Evolutionary conservation across 2,797 vertebrate species (phyloP).

Genomic region (Chiroxiphia lanceolata): DNA sequence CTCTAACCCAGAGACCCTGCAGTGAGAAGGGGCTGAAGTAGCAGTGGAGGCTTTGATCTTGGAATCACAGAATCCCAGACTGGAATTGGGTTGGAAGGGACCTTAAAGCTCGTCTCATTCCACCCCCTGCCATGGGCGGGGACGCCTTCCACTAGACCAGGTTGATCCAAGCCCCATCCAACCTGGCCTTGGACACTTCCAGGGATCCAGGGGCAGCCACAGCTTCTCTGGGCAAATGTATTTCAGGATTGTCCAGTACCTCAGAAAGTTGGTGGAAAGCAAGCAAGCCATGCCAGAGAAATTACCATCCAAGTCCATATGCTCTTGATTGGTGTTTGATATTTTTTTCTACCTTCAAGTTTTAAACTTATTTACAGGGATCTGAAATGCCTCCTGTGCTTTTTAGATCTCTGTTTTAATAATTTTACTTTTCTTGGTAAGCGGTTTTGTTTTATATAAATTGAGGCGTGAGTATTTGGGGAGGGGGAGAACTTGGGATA

Average conservation of each 20-base stretch:
- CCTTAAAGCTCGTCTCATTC: neutral
- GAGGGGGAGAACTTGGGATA: neutral
- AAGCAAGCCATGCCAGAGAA: neutral
- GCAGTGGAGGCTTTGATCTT: neutral
- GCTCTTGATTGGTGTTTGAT: neutral
- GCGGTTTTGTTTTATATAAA: neutral
- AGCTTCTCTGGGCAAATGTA: neutral
- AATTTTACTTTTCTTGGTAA: neutral
- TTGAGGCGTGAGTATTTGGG: neutral
- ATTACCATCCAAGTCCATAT: neutral
- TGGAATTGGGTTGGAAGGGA: neutral
- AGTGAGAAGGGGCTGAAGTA: neutral
- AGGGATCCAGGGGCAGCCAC: neutral
- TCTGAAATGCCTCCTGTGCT: neutral
- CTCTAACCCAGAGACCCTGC: neutral
- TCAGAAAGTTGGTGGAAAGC: neutral
- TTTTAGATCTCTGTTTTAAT: neutral
- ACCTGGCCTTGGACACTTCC: neutral
- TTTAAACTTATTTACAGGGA: neutral
- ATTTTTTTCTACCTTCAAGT: neutral
- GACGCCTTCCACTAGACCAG: neutral
- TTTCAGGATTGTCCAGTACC: neutral
- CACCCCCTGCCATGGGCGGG: neutral
- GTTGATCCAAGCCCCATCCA: fast-evolving
- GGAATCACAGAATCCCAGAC: neutral